A percentile compares a stretch with the other conserved stretches of the same genome.
Conservation (phyloP, 2,797 vertebrate genomes). For the Etheostoma perlongum region DNA sequence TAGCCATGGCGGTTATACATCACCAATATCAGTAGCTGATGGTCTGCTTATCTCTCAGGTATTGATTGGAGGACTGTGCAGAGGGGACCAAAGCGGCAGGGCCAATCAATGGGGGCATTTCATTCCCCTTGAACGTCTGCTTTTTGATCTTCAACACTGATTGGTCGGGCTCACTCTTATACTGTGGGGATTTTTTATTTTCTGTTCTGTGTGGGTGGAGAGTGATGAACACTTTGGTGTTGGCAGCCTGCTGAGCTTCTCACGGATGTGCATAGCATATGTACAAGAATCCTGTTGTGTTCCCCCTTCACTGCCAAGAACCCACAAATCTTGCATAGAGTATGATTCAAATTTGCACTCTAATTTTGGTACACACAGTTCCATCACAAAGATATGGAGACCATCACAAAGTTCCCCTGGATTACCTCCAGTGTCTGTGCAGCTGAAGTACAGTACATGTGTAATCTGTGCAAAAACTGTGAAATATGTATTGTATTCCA, state of each 20-base stretch:
- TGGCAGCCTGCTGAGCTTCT: conserved; percentile 73
- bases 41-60: conserved; percentile 80
- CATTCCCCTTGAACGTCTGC: conserved; percentile 78
- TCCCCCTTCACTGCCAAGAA: conserved; percentile 71
- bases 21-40: conserved; percentile 71
- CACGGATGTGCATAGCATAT: conserved; percentile 73
- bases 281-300: conserved; percentile 74
- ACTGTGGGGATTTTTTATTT: conserved; percentile 29
- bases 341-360: conserved; percentile 72
- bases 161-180: conserved; percentile 54
- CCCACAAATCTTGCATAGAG: conserved; percentile 71
- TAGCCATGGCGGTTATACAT: conserved; percentile 65
- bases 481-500: conserved; percentile 27
- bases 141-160: conserved; percentile 69
- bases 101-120: conserved; percentile 82
- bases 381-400: conserved; percentile 58
- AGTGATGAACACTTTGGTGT: conserved; percentile 74
- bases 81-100: conserved; percentile 50
- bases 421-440: conserved; percentile 56
- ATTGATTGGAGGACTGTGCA: conserved; percentile 71
- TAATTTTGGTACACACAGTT: conserved; percentile 71
- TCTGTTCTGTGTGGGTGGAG: conserved; percentile 65
- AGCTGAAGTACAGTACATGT: conserved; percentile 40
- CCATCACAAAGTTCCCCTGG: conserved; percentile 56
- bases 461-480: conserved; percentile 48